Base-by-base conservation (phyloP, 2,888 invertebrate genomes). In the Chaetoderma sp. region DNA sequence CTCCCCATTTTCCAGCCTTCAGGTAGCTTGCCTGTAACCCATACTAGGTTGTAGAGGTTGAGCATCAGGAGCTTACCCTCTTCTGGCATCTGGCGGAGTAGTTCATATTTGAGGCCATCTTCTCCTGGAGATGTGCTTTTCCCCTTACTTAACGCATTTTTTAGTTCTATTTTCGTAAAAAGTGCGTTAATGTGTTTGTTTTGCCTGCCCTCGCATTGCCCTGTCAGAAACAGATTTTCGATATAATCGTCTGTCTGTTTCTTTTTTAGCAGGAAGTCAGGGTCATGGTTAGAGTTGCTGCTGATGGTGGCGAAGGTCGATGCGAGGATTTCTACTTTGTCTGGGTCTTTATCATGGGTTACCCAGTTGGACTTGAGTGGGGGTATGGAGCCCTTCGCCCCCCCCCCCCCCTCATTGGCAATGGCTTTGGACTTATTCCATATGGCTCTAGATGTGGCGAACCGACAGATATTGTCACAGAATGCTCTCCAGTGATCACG, bases 71-170 rank as follows among this genome's bases (percentile, higher is more conserved):
- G 4, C n/a, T n/a, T n/a, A 52, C 52, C 4, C 3, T 25, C 8
- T 4, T 52, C 4, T 3, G 52, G 32, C 52, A 52, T 18, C 16
- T 52, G 23, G 4, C n/a, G 23, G n/a, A 52, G n/a, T 33, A 52
- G 28, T n/a, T 28, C 16, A n/a, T 52, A 52, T 1, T 16, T 30
- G 18, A 52, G 6, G 18, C 27, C 28, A 32, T 52, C 52, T 33
- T 52, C 52, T 13, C 52, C 52, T 28, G 52, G 52, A 8, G 52
- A 30, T 13, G 52, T 32, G n/a, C n/a, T n/a, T n/a, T n/a, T n/a
- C n/a, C n/a, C n/a, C n/a, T n/a, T n/a, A 30, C 10, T 8, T 5
- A 52, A 16, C 27, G 32, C 52, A n/a, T 52, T 28, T 30, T 52
- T 52, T n/a, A 52, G 16, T 30, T 52, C 52, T 4, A 52, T n/a